Evolutionary conservation across 2,113 vertebrate genomes (phyloP).

Genomic region (Mugil cephalus): DNA sequence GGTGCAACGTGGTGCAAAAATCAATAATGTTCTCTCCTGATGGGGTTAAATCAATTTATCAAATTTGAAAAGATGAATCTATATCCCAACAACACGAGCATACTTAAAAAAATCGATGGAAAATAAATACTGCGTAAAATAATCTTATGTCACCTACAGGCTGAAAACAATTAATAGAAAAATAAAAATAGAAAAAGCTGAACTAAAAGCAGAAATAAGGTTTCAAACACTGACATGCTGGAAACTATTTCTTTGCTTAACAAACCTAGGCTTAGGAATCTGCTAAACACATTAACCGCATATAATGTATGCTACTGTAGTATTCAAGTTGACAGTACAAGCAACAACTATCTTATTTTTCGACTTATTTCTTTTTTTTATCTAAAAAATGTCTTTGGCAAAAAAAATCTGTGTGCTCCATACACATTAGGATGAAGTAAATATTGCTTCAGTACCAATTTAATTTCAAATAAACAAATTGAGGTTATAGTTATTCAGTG

Average conservation of each 20-base stretch:
- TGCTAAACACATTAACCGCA: too few relatives aligned
- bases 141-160: background rate
- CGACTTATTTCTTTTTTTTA: too few relatives aligned
- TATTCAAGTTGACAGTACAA: slow-evolving; percentile 6
- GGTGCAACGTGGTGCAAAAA: slow-evolving; percentile 28
- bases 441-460: too few relatives aligned
- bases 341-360: background rate
- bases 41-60: slow-evolving; percentile 61
- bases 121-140: background rate
- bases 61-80: slow-evolving; percentile 56
- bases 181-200: too few relatives aligned
- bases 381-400: background rate
- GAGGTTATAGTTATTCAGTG: too few relatives aligned
- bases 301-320: background rate
- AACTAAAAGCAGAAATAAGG: too few relatives aligned
- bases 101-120: slow-evolving; percentile 10
- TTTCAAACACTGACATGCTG: background rate
- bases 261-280: too few relatives aligned
- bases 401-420: background rate
- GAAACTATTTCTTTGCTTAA: background rate
- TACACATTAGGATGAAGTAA: too few relatives aligned
- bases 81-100: slow-evolving; percentile 30
- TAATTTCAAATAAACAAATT: too few relatives aligned
- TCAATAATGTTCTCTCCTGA: slow-evolving; percentile 58
- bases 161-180: too few relatives aligned